Evolutionary conservation across 1,140 invertebrate genomes (phyloP), one percentile per base, ranked within the genome.

Genomic region (Drosophila biarmipes): DNA sequence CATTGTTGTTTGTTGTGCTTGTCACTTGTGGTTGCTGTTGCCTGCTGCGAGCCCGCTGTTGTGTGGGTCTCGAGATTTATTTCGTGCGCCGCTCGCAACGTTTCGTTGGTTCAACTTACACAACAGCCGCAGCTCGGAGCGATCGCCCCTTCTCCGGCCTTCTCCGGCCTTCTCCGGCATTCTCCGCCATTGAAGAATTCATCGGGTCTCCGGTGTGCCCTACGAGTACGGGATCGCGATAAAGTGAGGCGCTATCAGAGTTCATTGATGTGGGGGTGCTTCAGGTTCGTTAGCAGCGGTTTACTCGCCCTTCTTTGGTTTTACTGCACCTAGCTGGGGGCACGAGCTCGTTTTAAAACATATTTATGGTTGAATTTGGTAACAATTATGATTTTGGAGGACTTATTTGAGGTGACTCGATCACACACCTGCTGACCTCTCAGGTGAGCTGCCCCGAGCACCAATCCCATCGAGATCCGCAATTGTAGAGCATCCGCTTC

Each of bases 61-160:
- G n/a, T 17, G 67, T 21, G 54, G 57, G 72, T 80, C 76, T 85
- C 64, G 62, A 81, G 77, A 80, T 85, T 78, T 72, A 68, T 52
- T 75, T 87, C 69, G 82, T 75, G 73, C 46, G 24, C 43, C 46
- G 37, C 56, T 48, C 79, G 64, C 74, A 80, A 78, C 67, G 68
- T 86, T 86, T 62, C 56, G 45, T 61, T 78, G 72, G 59, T 59
- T 51, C 67, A 78, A 73, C 73, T 77, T 64, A 66, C 55, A 54
- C 67, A 48, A 76, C 62, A 55, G 52, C 27, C 31, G 19, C n/a
- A 35, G 56, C 17, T 61, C 8, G 14, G 8, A 64, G 56, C 40
- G 40, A 62, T 64, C 19, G 29, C 19, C 43, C 27, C 29, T 15
- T 34, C 27, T 43, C n/a, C 7, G 6, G 15, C 27, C 17, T 42